phyloP scores from a whole-genome alignment of 2,888 invertebrate genomes.

The Automeris io region DNA sequence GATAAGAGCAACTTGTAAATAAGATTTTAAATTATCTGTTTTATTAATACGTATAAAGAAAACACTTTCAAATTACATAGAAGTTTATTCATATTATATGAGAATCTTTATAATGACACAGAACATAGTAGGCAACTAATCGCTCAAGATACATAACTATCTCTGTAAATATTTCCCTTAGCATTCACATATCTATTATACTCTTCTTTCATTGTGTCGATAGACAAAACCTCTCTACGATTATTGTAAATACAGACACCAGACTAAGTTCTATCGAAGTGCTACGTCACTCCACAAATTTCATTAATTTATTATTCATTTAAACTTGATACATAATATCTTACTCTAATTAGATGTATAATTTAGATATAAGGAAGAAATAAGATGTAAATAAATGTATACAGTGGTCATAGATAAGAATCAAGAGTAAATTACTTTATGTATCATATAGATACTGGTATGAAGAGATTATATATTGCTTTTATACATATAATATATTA shows the following conservation, averaged over 20 bases:
- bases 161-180: conserved; percentile 52
- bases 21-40: background rate
- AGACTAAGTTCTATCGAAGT: conserved; percentile 37
- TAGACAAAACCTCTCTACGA: conserved; percentile 21
- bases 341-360: conserved; percentile 67
- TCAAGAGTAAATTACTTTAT: conserved; percentile 28
- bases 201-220: conserved; percentile 21
- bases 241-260: conserved; percentile 47
- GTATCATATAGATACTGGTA: no score
- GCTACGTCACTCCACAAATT: conserved; percentile 59
- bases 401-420: conserved; percentile 23
- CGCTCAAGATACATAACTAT: conserved; percentile 49
- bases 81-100: conserved; percentile 6
- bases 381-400: conserved; percentile 68
- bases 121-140: conserved; percentile 52
- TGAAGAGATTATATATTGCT: conserved; percentile 8
- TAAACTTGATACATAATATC: conserved; percentile 52
- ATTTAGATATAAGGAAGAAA: conserved; percentile 52
- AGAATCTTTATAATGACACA: conserved; percentile 55
- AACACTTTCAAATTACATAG: background rate
- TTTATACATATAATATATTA: no score
- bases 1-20: background rate
- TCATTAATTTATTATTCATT: conserved; percentile 75
- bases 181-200: conserved; percentile 28
- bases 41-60: background rate